Evolutionary conservation across 2,113 vertebrate species (phyloP), one percentile per base, ranked within the genome.

Genomic region (Cathartes aura): DNA sequence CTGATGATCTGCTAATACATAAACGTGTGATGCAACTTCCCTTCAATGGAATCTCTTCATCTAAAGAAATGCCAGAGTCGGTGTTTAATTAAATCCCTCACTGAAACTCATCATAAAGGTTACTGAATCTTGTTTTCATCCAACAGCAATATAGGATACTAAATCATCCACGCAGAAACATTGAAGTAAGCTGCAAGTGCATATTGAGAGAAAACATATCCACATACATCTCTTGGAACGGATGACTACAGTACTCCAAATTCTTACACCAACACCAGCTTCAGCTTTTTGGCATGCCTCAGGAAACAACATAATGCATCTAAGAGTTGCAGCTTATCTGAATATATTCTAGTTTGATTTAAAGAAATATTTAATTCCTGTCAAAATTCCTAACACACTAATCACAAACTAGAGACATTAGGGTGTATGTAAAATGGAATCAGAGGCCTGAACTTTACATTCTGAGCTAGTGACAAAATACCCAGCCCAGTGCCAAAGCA

Each of bases 61-160:
- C 55, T 79, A 34, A 85, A 63, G 64, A 90, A 95, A 93, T 50
- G 34, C 38, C 55, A 56, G 75, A 88, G 22, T 9, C 80, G n/a
- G 5, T 87, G 48, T 87, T 87, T 75, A 95, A 93, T 84, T 78
- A 96, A 95, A 87, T 36, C 15, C 30, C n/a, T 67, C 58, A 80
- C 45, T 82, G 78, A 93, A 87, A 91, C 24, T 67, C 70, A 47
- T 74, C 26, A 9, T 34, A 91, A 85, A 91, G 22, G 47, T 84
- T 89, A 81, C 26, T 53, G 52, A 74, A 60, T 76, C 76, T 50
- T 75, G 53, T 47, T 82, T 68, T 72, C 24, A 73, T 73, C 24
- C 79, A 74, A 50, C 29, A 60, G 53, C 70, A 68, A n/a, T 48
- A 66, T 0, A 91, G 34, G 34, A 50, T 48, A 89, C 20, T 71